A percentile compares a stretch with the other conserved stretches of the same genome.
Conservation (phyloP, 2,113 vertebrate species). For the Hassar affinis region DNA sequence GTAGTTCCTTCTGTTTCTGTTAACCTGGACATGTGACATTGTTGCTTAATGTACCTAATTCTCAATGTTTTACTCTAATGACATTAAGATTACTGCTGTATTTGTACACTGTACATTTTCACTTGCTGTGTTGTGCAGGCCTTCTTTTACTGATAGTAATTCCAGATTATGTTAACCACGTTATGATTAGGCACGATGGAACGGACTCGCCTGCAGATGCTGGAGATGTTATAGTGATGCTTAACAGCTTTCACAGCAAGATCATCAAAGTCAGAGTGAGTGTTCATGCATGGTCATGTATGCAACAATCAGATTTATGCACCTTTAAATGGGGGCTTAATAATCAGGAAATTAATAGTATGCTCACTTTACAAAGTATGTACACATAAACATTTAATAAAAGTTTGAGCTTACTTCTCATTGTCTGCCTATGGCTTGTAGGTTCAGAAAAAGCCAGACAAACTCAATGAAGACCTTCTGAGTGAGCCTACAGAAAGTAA, state of each 20-base stretch:
- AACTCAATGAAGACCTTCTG: slow-evolving; percentile 76
- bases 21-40: background rate
- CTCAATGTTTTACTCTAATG: background rate
- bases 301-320: background rate
- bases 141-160: background rate
- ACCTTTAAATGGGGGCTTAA: background rate
- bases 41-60: background rate
- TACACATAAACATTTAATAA: background rate
- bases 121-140: background rate
- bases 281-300: slow-evolving; percentile 16
- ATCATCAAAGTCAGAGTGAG: slow-evolving; percentile 91
- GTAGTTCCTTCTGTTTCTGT: background rate
- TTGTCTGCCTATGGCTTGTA: slow-evolving; percentile 44
- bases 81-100: background rate
- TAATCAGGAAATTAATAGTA: background rate
- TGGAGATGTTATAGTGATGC: slow-evolving; percentile 78
- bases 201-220: slow-evolving; percentile 81
- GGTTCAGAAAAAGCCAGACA: slow-evolving; percentile 78
- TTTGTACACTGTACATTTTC: background rate
- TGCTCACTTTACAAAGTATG: background rate
- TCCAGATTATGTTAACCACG: too few species aligned
- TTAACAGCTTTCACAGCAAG: slow-evolving; percentile 93
- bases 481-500: slow-evolving; percentile 70
- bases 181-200: slow-evolving; percentile 81
- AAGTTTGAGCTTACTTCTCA: background rate